Evolutionary conservation across 2,797 vertebrate species (phyloP).

Genomic region (Ispidina picta): DNA sequence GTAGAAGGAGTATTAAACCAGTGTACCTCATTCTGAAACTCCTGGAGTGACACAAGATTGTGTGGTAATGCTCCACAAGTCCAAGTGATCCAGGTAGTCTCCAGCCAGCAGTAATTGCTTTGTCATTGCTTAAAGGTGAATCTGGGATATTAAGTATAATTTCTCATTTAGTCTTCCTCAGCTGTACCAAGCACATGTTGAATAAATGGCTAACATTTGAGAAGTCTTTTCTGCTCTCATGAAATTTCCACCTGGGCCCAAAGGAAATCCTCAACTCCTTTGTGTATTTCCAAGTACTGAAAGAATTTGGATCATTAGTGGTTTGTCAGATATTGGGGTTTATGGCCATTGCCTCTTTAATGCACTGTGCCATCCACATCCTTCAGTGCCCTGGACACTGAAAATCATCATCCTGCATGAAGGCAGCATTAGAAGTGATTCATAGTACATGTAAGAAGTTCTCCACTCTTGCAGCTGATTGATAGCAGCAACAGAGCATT

Average conservation of each 20-base stretch:
- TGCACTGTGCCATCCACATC: not conserved
- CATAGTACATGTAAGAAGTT: not conserved
- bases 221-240: not conserved
- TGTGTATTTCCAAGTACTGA: not conserved
- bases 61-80: not conserved
- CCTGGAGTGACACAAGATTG: not conserved
- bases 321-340: not conserved
- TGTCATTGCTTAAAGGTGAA: not conserved
- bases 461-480: not conserved
- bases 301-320: not conserved
- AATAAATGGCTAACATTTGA: not conserved
- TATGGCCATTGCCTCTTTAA: not conserved
- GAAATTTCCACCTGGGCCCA: not conserved
- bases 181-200: not conserved
- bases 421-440: not conserved
- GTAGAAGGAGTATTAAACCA: not conserved
- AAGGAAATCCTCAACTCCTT: not conserved
- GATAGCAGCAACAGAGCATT: slow-evolving; percentile 1
- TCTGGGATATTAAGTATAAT: not conserved
- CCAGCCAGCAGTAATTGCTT: not conserved
- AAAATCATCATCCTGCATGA: not conserved
- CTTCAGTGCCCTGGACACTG: not conserved
- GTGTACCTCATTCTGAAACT: not conserved
- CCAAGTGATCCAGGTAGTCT: not conserved
- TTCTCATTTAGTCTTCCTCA: not conserved